A percentile compares a stretch with the other conserved stretches of the same genome.
These are phyloP conservation scores for Tenebrosternarchus preto DNA, from an alignment of 2,113 vertebrate species.

Conservation along the genomic window DNA sequence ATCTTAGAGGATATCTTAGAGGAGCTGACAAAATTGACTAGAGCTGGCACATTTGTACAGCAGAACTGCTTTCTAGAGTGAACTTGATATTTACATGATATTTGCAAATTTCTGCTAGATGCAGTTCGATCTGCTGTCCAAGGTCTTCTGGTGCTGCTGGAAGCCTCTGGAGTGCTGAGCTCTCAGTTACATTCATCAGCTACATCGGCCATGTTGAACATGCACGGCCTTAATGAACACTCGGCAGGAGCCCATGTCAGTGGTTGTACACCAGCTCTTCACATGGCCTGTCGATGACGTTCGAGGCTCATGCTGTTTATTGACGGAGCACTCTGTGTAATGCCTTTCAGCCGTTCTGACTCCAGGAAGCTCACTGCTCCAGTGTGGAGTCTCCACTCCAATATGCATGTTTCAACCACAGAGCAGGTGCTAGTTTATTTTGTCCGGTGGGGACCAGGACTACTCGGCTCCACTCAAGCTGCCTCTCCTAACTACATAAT, in stretches of 20 bases:
- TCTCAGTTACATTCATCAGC: conserved; percentile 24
- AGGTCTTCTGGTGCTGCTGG: conserved; percentile 44
- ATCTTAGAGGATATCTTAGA: conserved; percentile 5
- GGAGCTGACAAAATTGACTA: conserved; percentile 12
- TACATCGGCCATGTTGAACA: conserved; percentile 13
- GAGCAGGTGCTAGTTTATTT: conserved; percentile 41
- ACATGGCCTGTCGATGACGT: neutral
- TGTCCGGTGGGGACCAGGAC: conserved; percentile 38
- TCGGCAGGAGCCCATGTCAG: neutral
- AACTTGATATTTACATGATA: conserved; percentile 22
- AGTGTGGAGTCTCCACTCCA: neutral
- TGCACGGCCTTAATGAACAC: conserved; percentile 37
- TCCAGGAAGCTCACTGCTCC: neutral
- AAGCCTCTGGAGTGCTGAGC: conserved; percentile 21
- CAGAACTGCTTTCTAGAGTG: conserved; percentile 37
- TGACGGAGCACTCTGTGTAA: conserved; percentile 39
- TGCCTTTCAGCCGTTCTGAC: conserved; percentile 6
- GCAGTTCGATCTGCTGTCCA: conserved; percentile 52
- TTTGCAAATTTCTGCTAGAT: conserved; percentile 39
- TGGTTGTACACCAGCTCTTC: neutral
- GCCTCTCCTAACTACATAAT: conserved; percentile 61
- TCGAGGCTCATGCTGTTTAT: conserved; percentile 46
- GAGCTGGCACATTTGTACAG: conserved; percentile 35
- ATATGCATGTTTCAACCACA: conserved; percentile 43
- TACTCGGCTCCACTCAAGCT: conserved; percentile 54